Base-by-base conservation (phyloP, 2,797 vertebrate species). In the Mionectes olivaceus region DNA sequence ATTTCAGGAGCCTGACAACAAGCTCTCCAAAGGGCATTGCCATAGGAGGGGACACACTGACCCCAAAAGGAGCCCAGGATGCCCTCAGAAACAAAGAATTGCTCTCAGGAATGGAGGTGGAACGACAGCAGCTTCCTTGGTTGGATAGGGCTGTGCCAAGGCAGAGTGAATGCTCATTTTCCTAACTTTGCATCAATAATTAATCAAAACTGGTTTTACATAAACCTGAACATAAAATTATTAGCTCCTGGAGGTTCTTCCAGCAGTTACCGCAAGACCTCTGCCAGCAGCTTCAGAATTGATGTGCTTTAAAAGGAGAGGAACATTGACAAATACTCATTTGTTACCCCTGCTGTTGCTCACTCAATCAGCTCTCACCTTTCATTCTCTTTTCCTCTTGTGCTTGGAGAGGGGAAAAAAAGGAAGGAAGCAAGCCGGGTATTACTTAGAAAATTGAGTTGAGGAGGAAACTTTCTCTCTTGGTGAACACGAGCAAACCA, bases 141-240 rank as follows among this genome's bases (percentile, higher is more conserved):
- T 44, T 81, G 83, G 93, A 80, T 63, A 80, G 75, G 78, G 55
- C 33, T 78, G 77, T 96, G 96, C 97, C 91, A 93, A 95, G 74
- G 76, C 81, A 79, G 28, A 70, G 77, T 2, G 6, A 94, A 90
- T 53, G 91, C 90, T 97, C 96, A 90, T 97, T 97, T 97, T 95
- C 96, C 94, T 95, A 97, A 96, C 97, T 97, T 96, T 96, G 76
- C 91, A 95, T 97, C 96, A 97, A 96, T 97, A 97, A 96, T 98
- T 97, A 97, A 98, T 96, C 96, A 95, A 94, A 95, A 95, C 91
- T 91, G 80, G 87, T 94, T 97, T 98, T 97, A 97, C 93, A 97
- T 89, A 96, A 93, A 91, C 82, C 90, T 95, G 27, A 82, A 97
- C 89, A 95, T 84, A 96, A 96, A 97, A 96, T 97, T 96, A 97